Evolutionary conservation across 2,797 vertebrate species (phyloP), one percentile per base, ranked within the genome.

Genomic region (Scolopax rusticola): DNA sequence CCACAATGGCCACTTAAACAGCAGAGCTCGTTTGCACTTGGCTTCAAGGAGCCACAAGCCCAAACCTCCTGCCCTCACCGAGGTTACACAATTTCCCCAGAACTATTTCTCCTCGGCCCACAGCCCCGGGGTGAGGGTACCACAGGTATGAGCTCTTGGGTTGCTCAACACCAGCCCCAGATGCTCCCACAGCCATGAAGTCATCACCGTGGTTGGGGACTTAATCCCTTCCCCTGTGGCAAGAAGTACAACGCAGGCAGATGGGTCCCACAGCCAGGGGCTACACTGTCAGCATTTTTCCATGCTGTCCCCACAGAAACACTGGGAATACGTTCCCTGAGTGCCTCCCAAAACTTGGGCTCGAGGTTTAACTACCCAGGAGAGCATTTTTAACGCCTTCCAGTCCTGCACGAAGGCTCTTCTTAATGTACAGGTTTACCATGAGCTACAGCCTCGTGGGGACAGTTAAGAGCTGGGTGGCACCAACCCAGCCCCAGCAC

Each of bases 181-280:
- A 94, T 95, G 89, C 93, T 97, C 97, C 97, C 95, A 54, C 8
- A 97, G 95, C 84, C 60, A 70, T 94, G 88, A 97, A 95, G 89
- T 96, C 90, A 97, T 82, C 45, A 1, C 68, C 20, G 6, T 4
- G 27, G 76, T 36, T 36, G 59, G 65, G 69, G 18, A 54, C 63
- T 97, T 68, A 59, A 93, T 59, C 89, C 82, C 68, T 74, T 88
- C 56, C 90, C 82, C 59, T 32, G 18, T 0, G 2, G 85, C 33
- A 0, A 86, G 70, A 0, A 56, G 36, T 36, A 67, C 56, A 61
- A 16, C 11, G 67, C 69, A 67, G 67, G 59, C 1, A 32, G 82
- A 81, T 12, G 1, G 64, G 54, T 90, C 78, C 53, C 61, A 19
- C 21, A 60, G 75, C 85, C 43, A 32, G 24, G 59, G 54, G 76